Percentiles rank a stretch among this genome's conserved stretches.
These are phyloP conservation scores for Kryptolebias ocellatus DNA, from an alignment of 2,797 vertebrate genomes.

Conservation along the genomic window DNA sequence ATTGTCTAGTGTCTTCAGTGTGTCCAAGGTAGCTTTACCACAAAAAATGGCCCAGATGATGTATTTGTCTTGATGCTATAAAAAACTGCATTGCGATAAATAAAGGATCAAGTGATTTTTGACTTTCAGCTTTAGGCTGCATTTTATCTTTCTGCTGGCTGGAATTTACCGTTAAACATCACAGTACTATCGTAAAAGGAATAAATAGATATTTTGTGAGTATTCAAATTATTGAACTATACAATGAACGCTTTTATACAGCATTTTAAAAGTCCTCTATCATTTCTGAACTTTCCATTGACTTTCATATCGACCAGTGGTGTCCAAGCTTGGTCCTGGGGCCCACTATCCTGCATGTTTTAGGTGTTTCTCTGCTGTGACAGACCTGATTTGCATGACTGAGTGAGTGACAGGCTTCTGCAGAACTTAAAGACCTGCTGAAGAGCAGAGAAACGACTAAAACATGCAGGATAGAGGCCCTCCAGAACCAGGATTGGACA, in stretches of 20 bases:
- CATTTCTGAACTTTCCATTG: background rate
- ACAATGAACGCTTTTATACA: background rate
- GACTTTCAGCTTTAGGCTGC: background rate
- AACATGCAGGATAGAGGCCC: too few relatives aligned
- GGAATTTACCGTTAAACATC: too few relatives aligned
- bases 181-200: too few relatives aligned
- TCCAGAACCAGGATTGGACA: too few relatives aligned
- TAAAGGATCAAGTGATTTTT: background rate
- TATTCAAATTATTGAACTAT: background rate
- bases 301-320: background rate
- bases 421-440: too few relatives aligned
- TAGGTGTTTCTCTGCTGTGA: too few relatives aligned
- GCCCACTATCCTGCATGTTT: too few relatives aligned
- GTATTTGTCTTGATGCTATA: background rate
- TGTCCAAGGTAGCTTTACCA: background rate
- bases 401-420: too few relatives aligned
- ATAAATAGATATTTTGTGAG: background rate
- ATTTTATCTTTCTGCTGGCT: background rate
- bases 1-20: background rate
- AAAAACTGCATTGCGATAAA: slow-evolving; percentile 1
- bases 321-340: too few relatives aligned
- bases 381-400: too few relatives aligned
- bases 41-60: background rate
- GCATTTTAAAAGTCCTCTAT: background rate
- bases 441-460: too few relatives aligned